These are phyloP conservation scores for Slavum lentiscoides DNA, from an alignment of 2,888 invertebrate species.

Conservation along the genomic window DNA sequence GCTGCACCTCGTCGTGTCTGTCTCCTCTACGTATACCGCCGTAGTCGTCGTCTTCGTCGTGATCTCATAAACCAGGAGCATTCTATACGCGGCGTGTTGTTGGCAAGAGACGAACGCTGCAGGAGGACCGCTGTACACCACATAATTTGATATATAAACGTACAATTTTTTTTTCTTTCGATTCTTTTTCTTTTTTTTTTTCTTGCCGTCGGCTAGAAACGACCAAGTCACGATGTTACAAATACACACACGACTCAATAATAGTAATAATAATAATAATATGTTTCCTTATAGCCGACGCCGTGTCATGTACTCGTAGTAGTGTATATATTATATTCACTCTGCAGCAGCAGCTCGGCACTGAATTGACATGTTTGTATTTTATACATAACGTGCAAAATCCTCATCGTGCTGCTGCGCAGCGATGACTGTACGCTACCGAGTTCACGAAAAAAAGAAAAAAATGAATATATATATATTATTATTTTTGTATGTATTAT, in stretches of 20 bases:
- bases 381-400: background rate
- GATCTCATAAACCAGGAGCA: slow-evolving; percentile 50
- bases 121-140: background rate
- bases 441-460: background rate
- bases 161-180: background rate
- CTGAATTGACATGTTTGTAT: slow-evolving; percentile 46
- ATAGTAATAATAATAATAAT: slow-evolving; percentile 45
- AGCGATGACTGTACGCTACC: background rate
- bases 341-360: background rate
- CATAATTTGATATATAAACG: background rate
- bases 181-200: too few species aligned
- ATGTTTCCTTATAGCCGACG: slow-evolving; percentile 5
- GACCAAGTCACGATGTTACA: slow-evolving; percentile 40
- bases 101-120: slow-evolving; percentile 1
- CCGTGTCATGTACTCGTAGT: slow-evolving; percentile 25
- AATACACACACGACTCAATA: slow-evolving; percentile 30
- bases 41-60: slow-evolving; percentile 38
- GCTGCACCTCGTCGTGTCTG: slow-evolving; percentile 16
- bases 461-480: too few species aligned
- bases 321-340: background rate
- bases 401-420: background rate
- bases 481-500: too few species aligned
- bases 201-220: slow-evolving; percentile 26
- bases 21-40: background rate
- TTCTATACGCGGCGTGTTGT: background rate